Evolutionary conservation across 2,888 invertebrate species (phyloP).

Genomic region (Acleris emargana): DNA sequence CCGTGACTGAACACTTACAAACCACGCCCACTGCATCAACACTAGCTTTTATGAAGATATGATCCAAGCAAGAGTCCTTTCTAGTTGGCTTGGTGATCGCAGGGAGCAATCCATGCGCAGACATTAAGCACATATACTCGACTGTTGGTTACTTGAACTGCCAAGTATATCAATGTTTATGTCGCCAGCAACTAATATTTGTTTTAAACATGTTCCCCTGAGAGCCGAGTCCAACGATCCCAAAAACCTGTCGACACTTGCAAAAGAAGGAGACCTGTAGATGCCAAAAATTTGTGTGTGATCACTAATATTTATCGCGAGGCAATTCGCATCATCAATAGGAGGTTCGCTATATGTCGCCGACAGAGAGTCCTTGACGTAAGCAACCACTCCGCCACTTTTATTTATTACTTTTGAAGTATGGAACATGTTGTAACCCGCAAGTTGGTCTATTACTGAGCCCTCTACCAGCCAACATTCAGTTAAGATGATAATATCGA

Average conservation of each 20-base stretch:
- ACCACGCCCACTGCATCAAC: background rate
- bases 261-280: background rate
- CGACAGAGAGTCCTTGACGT: background rate
- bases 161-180: background rate
- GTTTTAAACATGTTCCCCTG: background rate
- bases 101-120: background rate
- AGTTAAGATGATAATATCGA: slow-evolving; percentile 3
- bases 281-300: background rate
- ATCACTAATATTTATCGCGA: too few relatives aligned
- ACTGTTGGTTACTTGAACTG: too few relatives aligned
- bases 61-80: background rate
- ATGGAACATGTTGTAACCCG: slow-evolving; percentile 3
- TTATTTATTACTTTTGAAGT: background rate
- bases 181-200: background rate
- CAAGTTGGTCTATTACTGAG: slow-evolving; percentile 1
- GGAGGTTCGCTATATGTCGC: background rate
- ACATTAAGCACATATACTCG: background rate
- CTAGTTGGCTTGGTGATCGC: background rate
- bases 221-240: background rate
- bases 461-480: slow-evolving; percentile 7
- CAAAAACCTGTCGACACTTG: background rate
- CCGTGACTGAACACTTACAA: background rate
- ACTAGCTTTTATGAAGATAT: background rate
- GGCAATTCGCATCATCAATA: too few relatives aligned
- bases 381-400: slow-evolving; percentile 2